Evolutionary conservation across 1,140 invertebrate species (phyloP), one percentile per base, ranked within the genome.

Genomic region (Pseudomyrmex cubaensis): DNA sequence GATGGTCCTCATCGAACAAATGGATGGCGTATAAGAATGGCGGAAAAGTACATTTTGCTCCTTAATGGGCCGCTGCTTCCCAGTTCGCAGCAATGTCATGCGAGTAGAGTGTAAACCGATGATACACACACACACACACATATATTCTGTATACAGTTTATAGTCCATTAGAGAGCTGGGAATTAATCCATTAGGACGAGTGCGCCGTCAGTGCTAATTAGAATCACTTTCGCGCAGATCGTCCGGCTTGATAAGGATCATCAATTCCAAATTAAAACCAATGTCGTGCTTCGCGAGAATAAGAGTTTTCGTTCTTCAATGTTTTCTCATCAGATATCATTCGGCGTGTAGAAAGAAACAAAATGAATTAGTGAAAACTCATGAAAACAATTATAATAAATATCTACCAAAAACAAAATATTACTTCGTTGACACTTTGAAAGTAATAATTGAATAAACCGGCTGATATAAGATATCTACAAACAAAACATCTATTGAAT

Each of bases 181-280:
- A 46, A 54, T 76, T 74, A 83, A 76, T 83, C 80, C 59, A 72
- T 82, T 74, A 62, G 48, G 20, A 76, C 10, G 35, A 46, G 10
- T 48, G 48, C 59, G 22, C 35, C 35, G 44, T 13, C 72, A 15
- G 48, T 35, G 72, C 12, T 83, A 83, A 76, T 83, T 76, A 64
- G 54, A 52, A 76, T 76, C 50, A 46, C 35, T 76, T 25, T 64
- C 72, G 10, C 61, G 17, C 4, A 25, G 20, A 64, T 73, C 72
- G 44, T 61, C 15, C 69, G 61, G 22, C 48, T 61, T 61, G 74
- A 64, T 76, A 64, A 59, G 4, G n/a, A 64, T 75, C 52, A 20
- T 9, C 15, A 57, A 48, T 69, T 4, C 20, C 15, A 72, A 72
- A 80, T 80, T 57, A 63, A 82, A 82, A 82, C 12, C 7, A 46